Evolutionary conservation across 2,113 vertebrate species (phyloP), one percentile per base, ranked within the genome.

Genomic region (Oxyruncus cristatus): DNA sequence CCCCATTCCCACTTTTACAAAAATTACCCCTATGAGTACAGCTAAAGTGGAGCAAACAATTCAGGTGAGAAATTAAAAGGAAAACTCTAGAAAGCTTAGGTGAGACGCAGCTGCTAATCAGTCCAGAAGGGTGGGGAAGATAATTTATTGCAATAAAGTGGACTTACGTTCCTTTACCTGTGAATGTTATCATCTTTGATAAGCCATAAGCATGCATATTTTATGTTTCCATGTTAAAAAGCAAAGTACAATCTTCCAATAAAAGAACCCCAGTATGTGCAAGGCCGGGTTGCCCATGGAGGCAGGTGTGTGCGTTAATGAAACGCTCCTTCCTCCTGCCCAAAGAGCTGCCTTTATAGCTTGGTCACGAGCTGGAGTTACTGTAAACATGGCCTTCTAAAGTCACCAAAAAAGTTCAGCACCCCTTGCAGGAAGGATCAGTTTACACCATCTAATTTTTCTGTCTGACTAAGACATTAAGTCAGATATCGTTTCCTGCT

Each of bases 141-240:
- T 94, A 97, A 98, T 98, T 98, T 97, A 97, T 97, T 97, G 97
- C 93, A 95, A 97, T 97, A 96, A 97, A 97, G 97, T 97, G 97
- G 96, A 97, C 97, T 97, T 92, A 33, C 71, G 94, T 97, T 98
- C 97, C 97, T 95, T 97, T 97, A 85, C 79, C 74, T 96, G 93
- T 95, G 94, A 98, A 97, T 87, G 97, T 98, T 98, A 98, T 98
- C 98, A 87, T 85, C 76, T 90, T 96, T 82, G 98, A 98, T 98
- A 98, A 98, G 97, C 78, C 49, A 67, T 21, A 94, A 70, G 94
- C 81, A 92, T 56, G 88, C 63, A 94, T 87, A 95, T 93, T 96
- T 93, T 83, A 33, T 84, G 95, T 93, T 88, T 96, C 72, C 82
- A 92, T 97, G 97, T 90, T 96, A 75, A 94, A 96, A 97, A 93